Conservation (phyloP, 53 echinoderm and acorn worm species). For the Arbacia lixula region DNA sequence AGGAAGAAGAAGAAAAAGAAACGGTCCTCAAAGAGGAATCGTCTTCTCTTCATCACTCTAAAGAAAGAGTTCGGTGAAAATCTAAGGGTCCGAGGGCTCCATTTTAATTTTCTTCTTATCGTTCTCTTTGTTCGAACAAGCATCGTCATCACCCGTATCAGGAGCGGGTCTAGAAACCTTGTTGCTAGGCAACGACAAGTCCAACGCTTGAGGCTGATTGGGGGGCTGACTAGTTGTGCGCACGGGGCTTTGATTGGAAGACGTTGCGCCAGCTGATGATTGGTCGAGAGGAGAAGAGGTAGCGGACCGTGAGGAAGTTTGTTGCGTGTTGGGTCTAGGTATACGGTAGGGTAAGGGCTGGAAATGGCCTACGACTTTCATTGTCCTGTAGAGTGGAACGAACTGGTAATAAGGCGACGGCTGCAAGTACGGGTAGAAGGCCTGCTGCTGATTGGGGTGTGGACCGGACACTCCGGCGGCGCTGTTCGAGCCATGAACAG, state of each 20-base stretch:
- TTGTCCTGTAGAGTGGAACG: conserved; percentile 42
- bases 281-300: background rate
- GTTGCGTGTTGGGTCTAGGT: background rate
- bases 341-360: conserved; percentile 26
- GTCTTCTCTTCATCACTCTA: too few species aligned
- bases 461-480: too few species aligned
- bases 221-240: background rate
- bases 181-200: conserved; percentile 23
- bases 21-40: too few species aligned
- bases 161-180: conserved; percentile 16
- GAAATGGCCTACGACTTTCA: conserved; percentile 40
- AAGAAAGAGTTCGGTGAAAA: too few species aligned
- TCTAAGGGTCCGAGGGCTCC: too few species aligned
- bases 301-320: background rate
- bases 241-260: too few species aligned
- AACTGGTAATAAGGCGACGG: conserved; percentile 38
- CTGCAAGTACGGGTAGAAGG: too few species aligned
- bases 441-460: background rate
- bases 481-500: background rate
- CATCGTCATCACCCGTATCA: too few species aligned
- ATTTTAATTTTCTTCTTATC: too few species aligned
- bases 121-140: too few species aligned
- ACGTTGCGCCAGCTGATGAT: background rate
- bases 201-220: conserved; percentile 30
- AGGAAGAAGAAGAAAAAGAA: too few species aligned